Conservation (phyloP, 2,888 invertebrate species). For the Cactoblastis cactorum region DNA sequence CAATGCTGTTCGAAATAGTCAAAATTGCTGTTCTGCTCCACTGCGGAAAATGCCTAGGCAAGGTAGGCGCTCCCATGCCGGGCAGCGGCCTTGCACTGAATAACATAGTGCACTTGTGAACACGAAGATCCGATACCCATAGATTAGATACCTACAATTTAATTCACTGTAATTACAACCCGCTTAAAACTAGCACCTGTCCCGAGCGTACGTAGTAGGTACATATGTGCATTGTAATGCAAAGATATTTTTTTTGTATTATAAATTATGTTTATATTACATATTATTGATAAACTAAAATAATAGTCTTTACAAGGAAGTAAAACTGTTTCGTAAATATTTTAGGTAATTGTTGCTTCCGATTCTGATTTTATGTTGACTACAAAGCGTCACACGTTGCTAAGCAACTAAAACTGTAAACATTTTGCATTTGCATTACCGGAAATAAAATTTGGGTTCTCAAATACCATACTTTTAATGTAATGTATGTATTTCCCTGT, state of each 20-base stretch:
- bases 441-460: neutral
- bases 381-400: constrained; percentile 15
- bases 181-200: neutral
- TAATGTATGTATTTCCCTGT: too few species aligned
- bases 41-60: constrained; percentile 51
- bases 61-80: constrained; percentile 47
- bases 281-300: too few species aligned
- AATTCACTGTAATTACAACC: neutral
- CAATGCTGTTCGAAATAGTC: constrained; percentile 38
- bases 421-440: neutral
- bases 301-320: too few species aligned
- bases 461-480: neutral
- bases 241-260: too few species aligned
- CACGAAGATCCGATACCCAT: constrained; percentile 18
- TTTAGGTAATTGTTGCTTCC: neutral
- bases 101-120: constrained; percentile 36
- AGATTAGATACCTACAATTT: neutral
- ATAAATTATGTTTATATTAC: neutral
- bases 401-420: constrained; percentile 21
- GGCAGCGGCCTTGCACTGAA: constrained; percentile 35
- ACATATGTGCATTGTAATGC: too few species aligned
- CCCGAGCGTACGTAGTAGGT: neutral
- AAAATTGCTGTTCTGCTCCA: constrained; percentile 62
- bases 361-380: neutral
- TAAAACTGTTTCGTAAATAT: neutral